Base-by-base conservation (phyloP, 2,797 vertebrate genomes). In the Lates japonicus region DNA sequence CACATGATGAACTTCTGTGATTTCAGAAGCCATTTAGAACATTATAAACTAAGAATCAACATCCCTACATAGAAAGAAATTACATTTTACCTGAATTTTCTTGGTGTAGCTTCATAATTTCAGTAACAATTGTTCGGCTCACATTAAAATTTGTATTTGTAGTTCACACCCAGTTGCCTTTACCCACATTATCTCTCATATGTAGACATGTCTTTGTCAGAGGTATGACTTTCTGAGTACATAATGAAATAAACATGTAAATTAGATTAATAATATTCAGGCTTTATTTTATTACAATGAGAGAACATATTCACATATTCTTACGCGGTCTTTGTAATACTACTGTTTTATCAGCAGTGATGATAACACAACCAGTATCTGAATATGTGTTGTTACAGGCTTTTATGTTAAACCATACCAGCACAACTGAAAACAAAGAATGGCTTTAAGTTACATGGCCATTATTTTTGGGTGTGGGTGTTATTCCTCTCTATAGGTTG, bases 111-210 rank as follows among this genome's bases (percentile, higher is more conserved):
- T 51, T 16, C 1, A 39, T 13, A 42, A 55, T 37, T 6, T 33
- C 42, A 25, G 0, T 0, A 17, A 31, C 8, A 33, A 7, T 12
- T 35, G 1, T 0, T 29, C 0, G 0, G 29, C 55, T 20, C 3
- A 42, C 7, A 2, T n/a, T 52, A 14, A 22, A 22, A 25, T 64
- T 2, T 7, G 4, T 29, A 22, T 66, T 63, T 44, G 9, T 22
- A 1, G 13, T 9, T 35, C 16, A 44, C 13, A 42, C 5, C n/a
- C 29, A 19, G 17, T 52, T 48, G 16, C 59, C 2, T 25, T 69
- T 33, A 46, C 7, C 16, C 25, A 41, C 33, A 42, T 77, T 29
- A 54, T 49, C 14, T 44, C 2, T 35, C 3, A 2, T n/a, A 17
- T 54, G 11, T 0, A 31, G 29, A 66, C 5, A 46, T 7, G 7